A percentile compares a stretch with the other conserved stretches of the same genome.
These are phyloP conservation scores for Clanis bilineata DNA, from an alignment of 2,888 invertebrate genomes.

Conservation along the genomic window DNA sequence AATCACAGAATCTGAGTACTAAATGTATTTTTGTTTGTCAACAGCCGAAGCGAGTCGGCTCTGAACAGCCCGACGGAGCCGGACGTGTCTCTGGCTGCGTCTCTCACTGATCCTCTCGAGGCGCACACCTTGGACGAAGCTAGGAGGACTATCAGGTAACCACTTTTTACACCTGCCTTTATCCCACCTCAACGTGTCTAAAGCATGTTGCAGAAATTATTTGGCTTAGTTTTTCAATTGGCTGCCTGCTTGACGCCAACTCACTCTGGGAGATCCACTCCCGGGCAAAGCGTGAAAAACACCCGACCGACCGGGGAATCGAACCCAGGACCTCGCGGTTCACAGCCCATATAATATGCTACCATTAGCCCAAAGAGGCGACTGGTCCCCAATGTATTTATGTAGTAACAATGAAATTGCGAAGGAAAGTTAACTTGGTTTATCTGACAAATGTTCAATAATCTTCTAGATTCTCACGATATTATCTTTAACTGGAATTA, in stretches of 20 bases:
- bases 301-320: too few species aligned
- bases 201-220: too few species aligned
- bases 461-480: background rate
- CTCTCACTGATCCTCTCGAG: conserved; percentile 80
- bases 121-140: conserved; percentile 87
- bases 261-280: too few species aligned
- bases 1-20: background rate
- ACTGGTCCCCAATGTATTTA: background rate
- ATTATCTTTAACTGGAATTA: background rate
- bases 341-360: too few species aligned
- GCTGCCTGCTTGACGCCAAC: too few species aligned
- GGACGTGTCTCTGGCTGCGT: conserved; percentile 77
- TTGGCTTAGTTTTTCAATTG: too few species aligned
- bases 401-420: background rate
- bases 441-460: background rate
- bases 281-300: too few species aligned
- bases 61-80: conserved; percentile 80
- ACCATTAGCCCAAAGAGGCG: too few species aligned
- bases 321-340: too few species aligned
- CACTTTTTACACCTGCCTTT: too few species aligned
- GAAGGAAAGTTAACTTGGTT: background rate
- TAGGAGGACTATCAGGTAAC: conserved; percentile 82
- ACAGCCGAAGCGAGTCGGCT: conserved; percentile 79
- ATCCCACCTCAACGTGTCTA: too few species aligned
- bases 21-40: conserved; percentile 34